Percentiles rank a stretch among this genome's conserved stretches.
These are phyloP conservation scores for Muschampia plurimacula DNA, from an alignment of 2,888 invertebrate genomes.

Conservation along the genomic window DNA sequence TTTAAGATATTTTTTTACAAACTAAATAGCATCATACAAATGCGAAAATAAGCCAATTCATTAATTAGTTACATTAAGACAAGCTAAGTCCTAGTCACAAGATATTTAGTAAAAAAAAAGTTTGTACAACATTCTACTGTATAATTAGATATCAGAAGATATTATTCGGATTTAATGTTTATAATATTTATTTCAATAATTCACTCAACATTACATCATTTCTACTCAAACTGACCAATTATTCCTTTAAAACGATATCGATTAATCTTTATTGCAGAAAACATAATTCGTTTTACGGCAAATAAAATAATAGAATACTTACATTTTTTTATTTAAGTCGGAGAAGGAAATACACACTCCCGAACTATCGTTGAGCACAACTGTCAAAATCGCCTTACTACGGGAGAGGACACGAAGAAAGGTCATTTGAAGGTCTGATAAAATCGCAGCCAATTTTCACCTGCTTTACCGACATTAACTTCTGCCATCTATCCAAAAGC, in stretches of 20 bases:
- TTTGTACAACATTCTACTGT: too few relatives aligned
- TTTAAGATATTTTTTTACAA: not conserved
- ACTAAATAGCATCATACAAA: not conserved
- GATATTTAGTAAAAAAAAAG: too few relatives aligned
- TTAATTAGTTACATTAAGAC: too few relatives aligned
- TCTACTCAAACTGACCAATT: slow-evolving; percentile 24
- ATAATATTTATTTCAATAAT: not conserved
- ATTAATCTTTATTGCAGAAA: not conserved
- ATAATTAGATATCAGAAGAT: not conserved
- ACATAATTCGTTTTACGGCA: slow-evolving; percentile 10
- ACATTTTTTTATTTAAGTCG: slow-evolving; percentile 53
- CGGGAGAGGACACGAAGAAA: slow-evolving; percentile 72
- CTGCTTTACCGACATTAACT: slow-evolving; percentile 37
- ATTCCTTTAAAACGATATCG: slow-evolving; percentile 4
- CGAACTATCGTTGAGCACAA: slow-evolving; percentile 68
- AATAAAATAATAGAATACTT: slow-evolving; percentile 48
- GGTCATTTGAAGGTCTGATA: slow-evolving; percentile 83
- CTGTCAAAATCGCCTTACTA: slow-evolving; percentile 58
- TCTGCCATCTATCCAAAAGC: slow-evolving; percentile 13
- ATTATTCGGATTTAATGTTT: not conserved
- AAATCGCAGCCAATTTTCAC: slow-evolving; percentile 51
- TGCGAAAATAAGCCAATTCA: too few relatives aligned
- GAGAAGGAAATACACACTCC: slow-evolving; percentile 66
- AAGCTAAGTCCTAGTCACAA: too few relatives aligned
- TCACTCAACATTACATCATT: slow-evolving; percentile 35